Conservation (phyloP, 1,140 invertebrate genomes). For the Bombus haemorrhoidalis region DNA sequence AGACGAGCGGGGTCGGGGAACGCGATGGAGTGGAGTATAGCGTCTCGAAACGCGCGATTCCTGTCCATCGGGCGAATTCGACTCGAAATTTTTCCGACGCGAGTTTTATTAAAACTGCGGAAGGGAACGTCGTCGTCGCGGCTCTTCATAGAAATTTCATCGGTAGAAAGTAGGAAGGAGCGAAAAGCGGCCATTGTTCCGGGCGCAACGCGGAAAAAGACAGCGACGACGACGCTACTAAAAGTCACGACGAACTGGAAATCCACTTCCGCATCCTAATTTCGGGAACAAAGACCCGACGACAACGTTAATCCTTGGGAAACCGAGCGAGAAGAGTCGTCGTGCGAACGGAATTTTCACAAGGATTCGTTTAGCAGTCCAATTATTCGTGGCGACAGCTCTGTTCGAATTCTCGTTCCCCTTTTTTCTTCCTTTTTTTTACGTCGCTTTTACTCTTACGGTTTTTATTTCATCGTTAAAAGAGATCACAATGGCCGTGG, state of each 20-base stretch:
- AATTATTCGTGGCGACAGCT: slow-evolving; percentile 37
- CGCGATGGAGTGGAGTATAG: neutral
- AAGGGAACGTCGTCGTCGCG: neutral
- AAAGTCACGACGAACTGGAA: slow-evolving; percentile 52
- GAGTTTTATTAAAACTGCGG: slow-evolving; percentile 60
- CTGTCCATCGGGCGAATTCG: slow-evolving; percentile 24
- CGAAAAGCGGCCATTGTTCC: slow-evolving; percentile 51
- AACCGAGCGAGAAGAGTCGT: slow-evolving; percentile 8
- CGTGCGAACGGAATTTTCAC: slow-evolving; percentile 23
- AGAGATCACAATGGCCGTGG: slow-evolving; percentile 17
- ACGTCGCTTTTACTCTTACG: neutral
- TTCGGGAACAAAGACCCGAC: slow-evolving; percentile 57
- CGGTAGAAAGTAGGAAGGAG: slow-evolving; percentile 35
- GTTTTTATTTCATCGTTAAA: neutral
- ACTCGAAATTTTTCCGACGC: slow-evolving; percentile 22
- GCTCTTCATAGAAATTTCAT: slow-evolving; percentile 58
- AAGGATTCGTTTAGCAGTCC: slow-evolving; percentile 39
- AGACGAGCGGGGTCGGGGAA: neutral
- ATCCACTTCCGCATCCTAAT: slow-evolving; percentile 68
- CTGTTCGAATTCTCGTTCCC: slow-evolving; percentile 9
- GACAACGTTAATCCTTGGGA: slow-evolving; percentile 6
- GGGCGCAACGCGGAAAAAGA: slow-evolving; percentile 59
- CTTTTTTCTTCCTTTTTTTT: neutral
- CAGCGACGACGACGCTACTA: slow-evolving; percentile 39
- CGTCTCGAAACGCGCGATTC: slow-evolving; percentile 13